Percentiles rank a stretch among this genome's conserved stretches.
Evolutionary conservation across 2,888 invertebrate species (phyloP).

Genomic region (Drosophila suboccidentalis): DNA sequence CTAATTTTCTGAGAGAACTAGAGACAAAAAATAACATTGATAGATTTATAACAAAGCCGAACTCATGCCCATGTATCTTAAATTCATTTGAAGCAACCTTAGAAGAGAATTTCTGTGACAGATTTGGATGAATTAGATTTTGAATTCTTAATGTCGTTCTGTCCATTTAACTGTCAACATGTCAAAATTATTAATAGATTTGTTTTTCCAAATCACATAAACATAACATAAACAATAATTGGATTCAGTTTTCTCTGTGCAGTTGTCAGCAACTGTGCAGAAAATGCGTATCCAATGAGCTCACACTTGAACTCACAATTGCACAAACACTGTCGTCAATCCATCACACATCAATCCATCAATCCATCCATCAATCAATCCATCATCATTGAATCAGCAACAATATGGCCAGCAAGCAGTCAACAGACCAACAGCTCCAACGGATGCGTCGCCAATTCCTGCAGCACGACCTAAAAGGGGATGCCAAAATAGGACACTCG

Average conservation of each 20-base stretch:
- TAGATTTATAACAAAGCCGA: no score
- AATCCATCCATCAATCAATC: constrained; percentile 16
- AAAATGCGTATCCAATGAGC: constrained; percentile 48
- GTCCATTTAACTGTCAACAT: constrained; percentile 63
- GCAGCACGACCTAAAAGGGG: constrained; percentile 38
- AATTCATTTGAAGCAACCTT: constrained; percentile 2
- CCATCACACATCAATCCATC: constrained; percentile 23
- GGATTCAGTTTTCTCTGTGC: constrained; percentile 23
- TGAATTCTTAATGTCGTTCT: constrained; percentile 2
- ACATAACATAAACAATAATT: constrained; percentile 38
- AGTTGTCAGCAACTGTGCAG: constrained; percentile 36
- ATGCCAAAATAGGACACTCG: constrained; percentile 50
- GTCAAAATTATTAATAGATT: constrained; percentile 55
- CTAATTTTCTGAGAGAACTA: no score
- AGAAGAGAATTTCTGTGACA: not conserved
- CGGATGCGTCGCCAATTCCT: constrained; percentile 44
- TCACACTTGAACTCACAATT: constrained; percentile 14
- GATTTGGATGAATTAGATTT: not conserved
- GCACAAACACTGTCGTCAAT: constrained; percentile 16
- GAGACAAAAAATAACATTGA: no score
- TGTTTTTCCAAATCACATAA: constrained; percentile 50
- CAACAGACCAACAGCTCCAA: constrained; percentile 25
- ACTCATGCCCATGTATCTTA: no score
- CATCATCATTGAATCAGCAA: constrained; percentile 29
- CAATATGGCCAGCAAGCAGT: constrained; percentile 32